A percentile compares a stretch with the other conserved stretches of the same genome.
These are phyloP conservation scores for Zoanthus solanderi DNA, from an alignment of 92 coral and sea anemone species.

Conservation along the genomic window DNA sequence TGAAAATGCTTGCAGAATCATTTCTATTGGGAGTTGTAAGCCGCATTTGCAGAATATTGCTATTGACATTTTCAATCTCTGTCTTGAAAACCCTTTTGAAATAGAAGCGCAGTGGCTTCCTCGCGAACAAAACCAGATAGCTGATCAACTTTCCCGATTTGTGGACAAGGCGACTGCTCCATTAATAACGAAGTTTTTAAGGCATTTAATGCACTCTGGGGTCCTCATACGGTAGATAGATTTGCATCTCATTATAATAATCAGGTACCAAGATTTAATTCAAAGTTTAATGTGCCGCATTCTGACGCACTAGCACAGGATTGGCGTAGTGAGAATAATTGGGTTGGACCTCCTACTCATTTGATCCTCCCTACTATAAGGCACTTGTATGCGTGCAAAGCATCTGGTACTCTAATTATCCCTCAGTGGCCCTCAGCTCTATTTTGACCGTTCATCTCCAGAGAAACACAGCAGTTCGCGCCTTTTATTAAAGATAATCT, in stretches of 20 bases:
- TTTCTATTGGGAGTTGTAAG: background rate
- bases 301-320: slow-evolving; percentile 8
- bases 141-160: background rate
- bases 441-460: too few relatives aligned
- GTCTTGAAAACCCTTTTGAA: too few relatives aligned
- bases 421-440: slow-evolving; percentile 28
- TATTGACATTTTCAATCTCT: slow-evolving; percentile 6
- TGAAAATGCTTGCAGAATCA: slow-evolving; percentile 3
- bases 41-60: too few relatives aligned
- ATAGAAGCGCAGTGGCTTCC: background rate
- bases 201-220: background rate
- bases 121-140: background rate
- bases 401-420: background rate
- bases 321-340: slow-evolving; percentile 31
- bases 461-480: background rate
- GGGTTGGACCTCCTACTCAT: slow-evolving; percentile 34
- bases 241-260: background rate
- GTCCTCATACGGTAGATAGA: slow-evolving; percentile 24
- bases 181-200: background rate
- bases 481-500: background rate
- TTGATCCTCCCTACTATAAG: background rate
- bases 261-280: slow-evolving; percentile 23
- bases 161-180: slow-evolving; percentile 17
- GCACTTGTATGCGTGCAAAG: slow-evolving; percentile 8
- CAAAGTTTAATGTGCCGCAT: background rate